A percentile compares a stretch with the other conserved stretches of the same genome.
Conservation (phyloP, 2,888 invertebrate species). For the Callinectes sapidus region DNA sequence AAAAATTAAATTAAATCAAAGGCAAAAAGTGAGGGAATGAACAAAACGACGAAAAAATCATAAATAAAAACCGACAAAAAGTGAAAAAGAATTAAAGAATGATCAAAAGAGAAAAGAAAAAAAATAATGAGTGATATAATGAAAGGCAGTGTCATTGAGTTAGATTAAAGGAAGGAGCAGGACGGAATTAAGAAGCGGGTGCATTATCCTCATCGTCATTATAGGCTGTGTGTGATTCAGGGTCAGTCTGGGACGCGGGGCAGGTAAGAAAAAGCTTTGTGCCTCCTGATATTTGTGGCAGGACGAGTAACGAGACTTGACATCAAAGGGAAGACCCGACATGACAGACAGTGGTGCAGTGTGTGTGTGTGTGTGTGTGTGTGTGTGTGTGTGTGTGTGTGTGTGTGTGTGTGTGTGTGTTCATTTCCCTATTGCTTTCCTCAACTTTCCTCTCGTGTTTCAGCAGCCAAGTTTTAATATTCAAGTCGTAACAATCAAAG, state of each 20-base stretch:
- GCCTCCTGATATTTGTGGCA: no score
- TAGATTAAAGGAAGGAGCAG: no score
- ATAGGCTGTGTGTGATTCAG: no score
- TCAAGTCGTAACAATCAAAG: background rate
- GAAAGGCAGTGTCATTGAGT: background rate
- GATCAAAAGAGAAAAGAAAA: background rate
- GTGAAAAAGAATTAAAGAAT: background rate
- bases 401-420: conserved; percentile 34
- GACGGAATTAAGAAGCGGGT: no score
- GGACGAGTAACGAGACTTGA: no score
- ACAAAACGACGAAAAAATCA: background rate
- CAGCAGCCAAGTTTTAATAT: background rate
- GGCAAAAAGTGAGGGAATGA: background rate
- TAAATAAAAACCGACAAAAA: background rate
- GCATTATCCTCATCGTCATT: no score
- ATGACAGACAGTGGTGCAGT: background rate
- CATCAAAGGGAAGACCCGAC: no score
- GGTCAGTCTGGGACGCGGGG: no score
- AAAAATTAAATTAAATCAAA: background rate
- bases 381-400: conserved; percentile 34
- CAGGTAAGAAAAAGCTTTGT: no score
- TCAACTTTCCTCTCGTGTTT: background rate
- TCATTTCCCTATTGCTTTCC: background rate
- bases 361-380: conserved; percentile 36
- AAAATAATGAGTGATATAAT: background rate